These are phyloP conservation scores for Gymnarchus niloticus DNA, from an alignment of 2,113 vertebrate species.

Conservation along the genomic window DNA sequence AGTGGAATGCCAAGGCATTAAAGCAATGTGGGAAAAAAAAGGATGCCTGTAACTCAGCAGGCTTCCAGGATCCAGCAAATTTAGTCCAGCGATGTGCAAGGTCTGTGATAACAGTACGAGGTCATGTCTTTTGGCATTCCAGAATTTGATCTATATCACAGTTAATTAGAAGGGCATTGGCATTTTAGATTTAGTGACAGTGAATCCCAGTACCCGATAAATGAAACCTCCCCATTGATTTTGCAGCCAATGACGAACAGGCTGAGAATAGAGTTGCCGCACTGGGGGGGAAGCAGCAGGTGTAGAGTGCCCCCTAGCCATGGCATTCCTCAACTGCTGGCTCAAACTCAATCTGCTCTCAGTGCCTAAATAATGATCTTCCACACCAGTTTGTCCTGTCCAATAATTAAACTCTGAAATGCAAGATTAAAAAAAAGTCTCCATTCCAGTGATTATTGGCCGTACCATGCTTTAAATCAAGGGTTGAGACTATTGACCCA, in stretches of 20 bases:
- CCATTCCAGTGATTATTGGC: not conserved
- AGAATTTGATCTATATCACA: slow-evolving; percentile 21
- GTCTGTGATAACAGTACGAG: not conserved
- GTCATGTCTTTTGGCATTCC: not conserved
- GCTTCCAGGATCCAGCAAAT: not conserved
- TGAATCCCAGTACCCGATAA: not conserved
- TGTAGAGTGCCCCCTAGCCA: not conserved
- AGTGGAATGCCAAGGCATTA: not conserved
- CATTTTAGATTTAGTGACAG: slow-evolving; percentile 27
- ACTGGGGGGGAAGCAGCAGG: not conserved
- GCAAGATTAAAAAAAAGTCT: not conserved
- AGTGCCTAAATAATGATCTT: not conserved
- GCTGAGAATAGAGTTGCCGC: not conserved
- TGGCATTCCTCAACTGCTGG: not conserved
- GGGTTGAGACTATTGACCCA: not conserved
- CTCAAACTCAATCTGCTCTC: not conserved
- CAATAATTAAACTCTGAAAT: slow-evolving; percentile 8
- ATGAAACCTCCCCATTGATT: slow-evolving; percentile 31
- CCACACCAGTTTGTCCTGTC: not conserved
- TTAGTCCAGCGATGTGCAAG: not conserved
- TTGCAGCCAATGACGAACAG: not conserved
- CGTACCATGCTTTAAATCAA: not conserved
- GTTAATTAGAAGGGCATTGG: slow-evolving; percentile 33
- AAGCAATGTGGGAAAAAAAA: not conserved
- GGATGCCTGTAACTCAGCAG: not conserved